Base-by-base conservation (phyloP, 2,797 vertebrate species). In the Valencia hispanica region DNA sequence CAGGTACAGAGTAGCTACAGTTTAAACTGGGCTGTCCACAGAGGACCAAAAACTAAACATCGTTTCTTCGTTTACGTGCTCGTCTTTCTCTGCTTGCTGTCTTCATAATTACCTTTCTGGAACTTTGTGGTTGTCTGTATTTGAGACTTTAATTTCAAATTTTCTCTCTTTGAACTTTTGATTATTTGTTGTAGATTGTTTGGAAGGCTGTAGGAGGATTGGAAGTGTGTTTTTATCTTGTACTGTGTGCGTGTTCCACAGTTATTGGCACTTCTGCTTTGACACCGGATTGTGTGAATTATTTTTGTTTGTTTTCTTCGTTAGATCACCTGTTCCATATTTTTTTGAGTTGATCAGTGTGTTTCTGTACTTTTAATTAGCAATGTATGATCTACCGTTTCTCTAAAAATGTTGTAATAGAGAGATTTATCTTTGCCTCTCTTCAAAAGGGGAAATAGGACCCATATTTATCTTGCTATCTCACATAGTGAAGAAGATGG, bases 91-190 rank as follows among this genome's bases (percentile, higher is more conserved):
- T 43, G 36, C 39, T 25, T 72, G 70, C 39, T 20, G 6, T 73
- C 53, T 85, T 79, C 68, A 77, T 85, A 85, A 92, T 91, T 92
- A 88, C 79, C 79, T 84, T 68, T 79, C 30, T 14, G 25, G 84
- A 86, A 83, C 70, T 27, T 4, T 34, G 27, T 1, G 7, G 59
- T 65, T 47, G 43, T 61, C 34, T 65, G 43, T 41, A 34, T 79
- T 79, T 84, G 79, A 78, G 63, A 61, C 82, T 86, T 82, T 73
- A 66, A 81, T 86, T 87, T 85, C 0, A n/a, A 80, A 70, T 83
- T 71, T 41, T 45, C 68, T 88, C 51, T 11, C 72, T 83, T 83
- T 79, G 74, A 70, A 79, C 80, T 87, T 79, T 75, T 61, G 68
- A 69, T 77, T 82, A 65, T 80, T 84, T 79, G 5, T 47, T 69